These are phyloP conservation scores for Cephus rjabovi DNA, from an alignment of 2,888 invertebrate species.

Conservation along the genomic window DNA sequence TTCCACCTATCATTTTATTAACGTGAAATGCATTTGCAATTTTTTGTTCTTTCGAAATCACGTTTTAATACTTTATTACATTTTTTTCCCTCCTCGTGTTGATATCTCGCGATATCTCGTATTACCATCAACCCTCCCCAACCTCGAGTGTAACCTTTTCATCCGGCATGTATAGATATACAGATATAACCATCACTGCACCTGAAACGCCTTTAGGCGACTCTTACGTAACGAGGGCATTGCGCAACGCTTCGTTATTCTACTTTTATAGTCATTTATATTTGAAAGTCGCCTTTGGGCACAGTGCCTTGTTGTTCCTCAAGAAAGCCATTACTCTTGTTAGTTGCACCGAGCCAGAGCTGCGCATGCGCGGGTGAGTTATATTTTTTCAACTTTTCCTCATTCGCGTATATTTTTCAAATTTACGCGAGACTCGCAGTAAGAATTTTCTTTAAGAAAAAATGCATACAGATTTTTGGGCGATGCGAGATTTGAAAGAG, in stretches of 20 bases:
- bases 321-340: no score
- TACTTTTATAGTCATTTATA: slow-evolving; percentile 27
- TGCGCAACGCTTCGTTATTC: slow-evolving; percentile 29
- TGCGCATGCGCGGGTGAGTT: no score
- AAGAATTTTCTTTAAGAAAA: no score
- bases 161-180: slow-evolving; percentile 25
- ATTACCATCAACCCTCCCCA: slow-evolving; percentile 25
- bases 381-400: no score
- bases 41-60: not conserved
- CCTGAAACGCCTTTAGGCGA: slow-evolving; percentile 39
- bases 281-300: slow-evolving; percentile 17
- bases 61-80: not conserved
- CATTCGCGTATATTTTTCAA: no score
- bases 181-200: slow-evolving; percentile 30
- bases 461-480: no score
- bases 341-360: no score
- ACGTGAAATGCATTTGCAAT: not conserved
- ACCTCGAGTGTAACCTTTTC: slow-evolving; percentile 42
- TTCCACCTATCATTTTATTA: no score
- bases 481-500: no score
- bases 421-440: no score
- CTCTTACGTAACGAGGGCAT: slow-evolving; percentile 31
- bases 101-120: slow-evolving; percentile 20
- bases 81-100: slow-evolving; percentile 28
- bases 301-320: no score